phyloP scores from a whole-genome alignment of 2,888 invertebrate genomes.

The Syrista parreyssii region DNA sequence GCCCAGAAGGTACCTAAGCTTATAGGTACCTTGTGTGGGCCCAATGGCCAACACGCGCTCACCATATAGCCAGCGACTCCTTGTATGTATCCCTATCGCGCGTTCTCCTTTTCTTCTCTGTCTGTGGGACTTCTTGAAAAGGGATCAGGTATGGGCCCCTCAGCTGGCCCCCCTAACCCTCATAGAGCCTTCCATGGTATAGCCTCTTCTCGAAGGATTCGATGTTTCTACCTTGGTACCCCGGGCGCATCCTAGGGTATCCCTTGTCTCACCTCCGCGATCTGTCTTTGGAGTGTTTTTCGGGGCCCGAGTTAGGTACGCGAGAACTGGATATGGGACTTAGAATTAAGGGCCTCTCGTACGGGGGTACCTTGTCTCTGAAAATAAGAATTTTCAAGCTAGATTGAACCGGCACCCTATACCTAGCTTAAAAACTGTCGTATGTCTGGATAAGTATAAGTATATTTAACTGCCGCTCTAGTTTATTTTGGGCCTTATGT shows the following conservation, averaged over 20 bases:
- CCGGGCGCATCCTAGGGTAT: background rate
- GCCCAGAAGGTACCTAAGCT: no score
- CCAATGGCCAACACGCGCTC: no score
- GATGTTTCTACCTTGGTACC: conserved; percentile 7
- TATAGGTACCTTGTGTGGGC: no score
- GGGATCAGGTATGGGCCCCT: conserved; percentile 40
- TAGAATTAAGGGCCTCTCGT: no score
- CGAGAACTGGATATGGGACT: conserved; percentile 14
- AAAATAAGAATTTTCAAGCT: conserved; percentile 21
- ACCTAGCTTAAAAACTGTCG: no score
- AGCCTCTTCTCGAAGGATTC: conserved; percentile 6
- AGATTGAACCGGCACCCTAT: background rate
- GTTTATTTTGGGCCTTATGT: no score
- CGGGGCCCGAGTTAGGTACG: conserved; percentile 2
- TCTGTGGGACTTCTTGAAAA: conserved; percentile 32
- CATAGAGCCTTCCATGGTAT: background rate
- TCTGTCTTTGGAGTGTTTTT: conserved; percentile 3
- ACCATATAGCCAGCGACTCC: conserved; percentile 26
- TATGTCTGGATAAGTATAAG: no score
- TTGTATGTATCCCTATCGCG: conserved; percentile 35
- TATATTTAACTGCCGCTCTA: no score
- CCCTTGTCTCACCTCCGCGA: conserved; percentile 8
- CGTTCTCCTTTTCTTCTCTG: conserved; percentile 35
- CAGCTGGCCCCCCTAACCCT: conserved; percentile 15
- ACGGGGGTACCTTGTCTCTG: background rate